phyloP scores from a whole-genome alignment of 2,113 vertebrate species.

The Danionella cerebrum region DNA sequence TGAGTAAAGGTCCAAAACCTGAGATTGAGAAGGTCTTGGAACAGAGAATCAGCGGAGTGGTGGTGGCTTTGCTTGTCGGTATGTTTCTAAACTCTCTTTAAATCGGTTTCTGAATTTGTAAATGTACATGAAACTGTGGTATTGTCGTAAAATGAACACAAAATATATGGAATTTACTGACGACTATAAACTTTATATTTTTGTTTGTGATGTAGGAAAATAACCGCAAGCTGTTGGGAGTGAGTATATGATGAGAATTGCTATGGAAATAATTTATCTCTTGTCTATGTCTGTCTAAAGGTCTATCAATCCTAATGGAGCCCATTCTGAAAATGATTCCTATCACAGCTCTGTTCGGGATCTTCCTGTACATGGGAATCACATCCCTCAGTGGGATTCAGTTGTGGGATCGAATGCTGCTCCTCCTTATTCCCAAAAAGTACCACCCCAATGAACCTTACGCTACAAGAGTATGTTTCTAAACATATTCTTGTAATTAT shows the following conservation, averaged over 20 bases:
- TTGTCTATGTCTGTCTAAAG: neutral
- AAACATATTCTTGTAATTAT: too few species aligned
- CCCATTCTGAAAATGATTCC: conserved; percentile 85
- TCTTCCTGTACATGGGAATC: conserved; percentile 98
- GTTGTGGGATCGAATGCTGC: conserved; percentile 85
- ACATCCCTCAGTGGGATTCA: conserved; percentile 93
- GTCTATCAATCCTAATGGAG: conserved; percentile 91
- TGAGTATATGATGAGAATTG: too few species aligned
- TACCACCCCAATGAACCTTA: conserved; percentile 82
- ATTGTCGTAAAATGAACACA: too few species aligned
- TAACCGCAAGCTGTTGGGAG: too few species aligned
- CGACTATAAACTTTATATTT: too few species aligned
- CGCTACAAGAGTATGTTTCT: conserved; percentile 75
- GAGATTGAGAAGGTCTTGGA: conserved; percentile 84
- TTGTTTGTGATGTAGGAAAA: too few species aligned
- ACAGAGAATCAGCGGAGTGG: conserved; percentile 82
- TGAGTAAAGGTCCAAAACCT: conserved; percentile 71
- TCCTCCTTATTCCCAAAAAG: conserved; percentile 85
- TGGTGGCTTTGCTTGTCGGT: conserved; percentile 89
- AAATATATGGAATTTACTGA: too few species aligned
- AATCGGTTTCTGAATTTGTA: too few species aligned
- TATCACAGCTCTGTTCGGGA: conserved; percentile 86
- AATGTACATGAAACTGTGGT: too few species aligned
- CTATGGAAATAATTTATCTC: too few species aligned
- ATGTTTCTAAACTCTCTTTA: too few species aligned